These are phyloP conservation scores for Drosophila obscura DNA, from an alignment of 1,140 invertebrate species.

Conservation along the genomic window DNA sequence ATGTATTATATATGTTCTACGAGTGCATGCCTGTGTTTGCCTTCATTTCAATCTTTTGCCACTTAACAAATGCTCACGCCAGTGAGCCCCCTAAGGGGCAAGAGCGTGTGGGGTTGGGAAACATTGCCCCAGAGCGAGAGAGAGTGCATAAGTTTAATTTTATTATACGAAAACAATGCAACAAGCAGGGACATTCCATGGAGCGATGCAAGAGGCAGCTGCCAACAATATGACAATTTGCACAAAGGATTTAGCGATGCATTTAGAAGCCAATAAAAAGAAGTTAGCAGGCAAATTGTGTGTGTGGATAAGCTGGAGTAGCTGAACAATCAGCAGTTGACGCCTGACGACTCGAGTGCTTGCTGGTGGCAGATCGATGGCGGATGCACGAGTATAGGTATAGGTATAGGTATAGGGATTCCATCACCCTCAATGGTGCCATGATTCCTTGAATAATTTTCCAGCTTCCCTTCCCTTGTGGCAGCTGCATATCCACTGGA, in stretches of 20 bases:
- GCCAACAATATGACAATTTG: slow-evolving; percentile 69
- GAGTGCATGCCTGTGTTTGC: slow-evolving; percentile 48
- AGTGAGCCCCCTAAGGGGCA: slow-evolving; percentile 26
- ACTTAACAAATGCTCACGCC: slow-evolving; percentile 78
- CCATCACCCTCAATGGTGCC: too few relatives aligned
- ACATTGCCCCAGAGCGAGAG: slow-evolving; percentile 10
- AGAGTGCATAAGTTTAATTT: slow-evolving; percentile 79
- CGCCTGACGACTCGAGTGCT: slow-evolving; percentile 35
- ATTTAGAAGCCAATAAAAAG: slow-evolving; percentile 78
- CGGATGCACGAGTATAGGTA: not conserved
- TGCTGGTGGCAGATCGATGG: too few relatives aligned
- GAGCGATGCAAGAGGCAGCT: slow-evolving; percentile 11
- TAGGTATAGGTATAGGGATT: not conserved
- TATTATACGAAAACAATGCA: slow-evolving; percentile 81
- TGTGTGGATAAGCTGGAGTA: slow-evolving; percentile 6
- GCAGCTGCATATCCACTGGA: not conserved
- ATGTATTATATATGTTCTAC: not conserved
- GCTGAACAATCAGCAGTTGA: slow-evolving; percentile 41
- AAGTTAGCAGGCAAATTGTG: slow-evolving; percentile 63
- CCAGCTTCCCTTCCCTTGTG: slow-evolving; percentile 1
- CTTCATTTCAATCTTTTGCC: slow-evolving; percentile 80
- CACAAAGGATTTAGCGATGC: slow-evolving; percentile 76
- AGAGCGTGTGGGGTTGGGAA: not conserved
- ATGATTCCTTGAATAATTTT: not conserved
- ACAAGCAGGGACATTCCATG: slow-evolving; percentile 50